These are phyloP conservation scores for Halisarca cf. caerulea DNA, from an alignment of 37 sponge, comb jelly and placozoan genomes.

Conservation along the genomic window DNA sequence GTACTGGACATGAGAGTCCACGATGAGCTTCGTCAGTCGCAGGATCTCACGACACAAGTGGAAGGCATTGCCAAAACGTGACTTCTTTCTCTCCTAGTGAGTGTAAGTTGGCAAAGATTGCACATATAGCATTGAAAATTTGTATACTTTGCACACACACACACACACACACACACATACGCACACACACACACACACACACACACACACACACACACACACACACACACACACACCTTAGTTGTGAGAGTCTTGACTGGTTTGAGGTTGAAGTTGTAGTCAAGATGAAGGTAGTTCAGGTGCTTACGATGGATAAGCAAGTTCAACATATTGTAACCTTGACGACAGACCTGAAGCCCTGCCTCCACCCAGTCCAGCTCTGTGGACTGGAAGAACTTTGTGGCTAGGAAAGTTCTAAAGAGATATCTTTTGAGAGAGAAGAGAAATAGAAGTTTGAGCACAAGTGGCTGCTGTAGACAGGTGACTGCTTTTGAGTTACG, in stretches of 20 bases:
- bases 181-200: slow-evolving; percentile 22
- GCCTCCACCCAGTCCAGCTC: slow-evolving; percentile 99
- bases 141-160: too few species aligned
- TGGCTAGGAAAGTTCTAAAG: slow-evolving; percentile 95
- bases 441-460: too few species aligned
- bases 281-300: slow-evolving; percentile 99
- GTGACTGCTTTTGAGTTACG: too few species aligned
- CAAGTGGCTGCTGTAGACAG: too few species aligned
- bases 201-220: too few species aligned
- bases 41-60: slow-evolving; percentile 99
- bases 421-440: slow-evolving; percentile 71
- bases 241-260: slow-evolving; percentile 99
- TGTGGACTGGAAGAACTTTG: slow-evolving; percentile 99
- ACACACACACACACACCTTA: slow-evolving; percentile 49
- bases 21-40: slow-evolving; percentile 95
- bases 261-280: slow-evolving; percentile 99
- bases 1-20: slow-evolving; percentile 99
- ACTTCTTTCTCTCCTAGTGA: slow-evolving; percentile 88
- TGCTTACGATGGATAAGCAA: slow-evolving; percentile 99
- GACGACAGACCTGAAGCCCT: slow-evolving; percentile 98
- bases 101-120: too few species aligned
- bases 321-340: slow-evolving; percentile 99
- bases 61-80: slow-evolving; percentile 98
- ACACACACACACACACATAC: too few species aligned
- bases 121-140: too few species aligned